A percentile compares a stretch with the other conserved stretches of the same genome.
Evolutionary conservation across 2,888 invertebrate species (phyloP).

Genomic region (Platypus cylindrus): DNA sequence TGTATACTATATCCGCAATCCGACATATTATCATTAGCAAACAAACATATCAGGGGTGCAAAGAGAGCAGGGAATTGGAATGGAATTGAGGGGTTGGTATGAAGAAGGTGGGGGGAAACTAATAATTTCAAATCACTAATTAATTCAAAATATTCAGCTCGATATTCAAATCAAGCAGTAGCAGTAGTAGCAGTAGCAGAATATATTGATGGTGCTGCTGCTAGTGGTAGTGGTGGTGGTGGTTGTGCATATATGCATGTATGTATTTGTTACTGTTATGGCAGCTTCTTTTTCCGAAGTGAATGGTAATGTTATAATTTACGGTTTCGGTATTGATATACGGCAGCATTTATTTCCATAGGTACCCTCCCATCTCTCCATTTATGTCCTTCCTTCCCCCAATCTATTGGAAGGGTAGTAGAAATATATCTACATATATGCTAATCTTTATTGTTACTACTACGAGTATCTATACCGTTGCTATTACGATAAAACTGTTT

Average conservation of each 20-base stretch:
- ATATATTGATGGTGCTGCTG: conserved; percentile 16
- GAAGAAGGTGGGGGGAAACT: conserved; percentile 12
- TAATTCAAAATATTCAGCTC: conserved; percentile 26
- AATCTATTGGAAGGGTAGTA: too few relatives aligned
- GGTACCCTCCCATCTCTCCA: too few relatives aligned
- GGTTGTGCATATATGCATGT: background rate
- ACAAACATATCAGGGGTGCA: too few relatives aligned
- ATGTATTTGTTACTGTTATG: conserved; percentile 13
- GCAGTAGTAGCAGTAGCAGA: too few relatives aligned
- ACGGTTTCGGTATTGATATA: conserved; percentile 14
- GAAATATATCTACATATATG: too few relatives aligned
- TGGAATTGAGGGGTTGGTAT: conserved; percentile 3
- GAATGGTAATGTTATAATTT: conserved; percentile 15
- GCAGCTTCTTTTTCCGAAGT: conserved; percentile 14
- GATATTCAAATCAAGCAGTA: conserved; percentile 17
- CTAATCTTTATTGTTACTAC: too few relatives aligned
- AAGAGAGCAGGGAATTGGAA: too few relatives aligned
- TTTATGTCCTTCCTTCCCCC: too few relatives aligned
- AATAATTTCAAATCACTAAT: conserved; percentile 26
- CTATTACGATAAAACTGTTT: too few relatives aligned
- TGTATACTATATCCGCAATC: too few relatives aligned
- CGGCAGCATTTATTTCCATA: conserved; percentile 13
- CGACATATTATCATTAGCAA: too few relatives aligned
- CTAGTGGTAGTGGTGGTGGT: background rate
- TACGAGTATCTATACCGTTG: too few relatives aligned